Evolutionary conservation across 2,113 vertebrate species (phyloP), one percentile per base, ranked within the genome.

Genomic region (Bubo bubo): DNA sequence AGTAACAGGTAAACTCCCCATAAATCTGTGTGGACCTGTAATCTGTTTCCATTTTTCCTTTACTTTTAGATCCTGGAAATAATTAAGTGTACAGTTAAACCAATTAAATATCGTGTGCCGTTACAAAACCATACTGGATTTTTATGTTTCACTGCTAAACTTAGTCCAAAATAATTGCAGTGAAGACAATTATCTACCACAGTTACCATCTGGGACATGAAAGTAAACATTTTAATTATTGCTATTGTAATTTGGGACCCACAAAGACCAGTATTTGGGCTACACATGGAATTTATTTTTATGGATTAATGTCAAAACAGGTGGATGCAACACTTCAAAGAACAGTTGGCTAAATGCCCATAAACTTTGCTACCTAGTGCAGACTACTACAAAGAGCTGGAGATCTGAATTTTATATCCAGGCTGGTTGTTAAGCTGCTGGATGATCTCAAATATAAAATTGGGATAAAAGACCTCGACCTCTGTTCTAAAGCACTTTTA

Each of bases 211-310:
- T 97, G 96, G 70, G 94, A 81, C 62, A 89, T 71, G 81, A 97
- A 96, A 96, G 58, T 27, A 80, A 96, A 95, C 41, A 92, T 87
- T 95, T 97, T 92, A 94, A 96, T 97, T 97, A 97, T 79, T 95
- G 72, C 47, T 68, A 94, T 68, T 91, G 72, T 93, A 95, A 94
- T 82, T 88, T 83, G 81, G n/a, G 90, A 86, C 68, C 66, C 37
- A 74, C 47, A 94, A 93, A 94, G 70, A 92, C 21, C 59, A 74
- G 27, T 87, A 77, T 86, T 80, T 64, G 79, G 73, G 63, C 70
- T 71, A 82, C 91, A 92, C 90, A 94, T 86, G 81, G 90, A 93
- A 93, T 73, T 70, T 34, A 85, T 70, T 94, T 80, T 82, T 85
- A 86, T 17, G 30, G 66, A 79, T 91, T 90, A 59, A 93, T 43